Evolutionary conservation across 1,140 invertebrate genomes (phyloP).

Genomic region (Schlechtendalia chinensis): DNA sequence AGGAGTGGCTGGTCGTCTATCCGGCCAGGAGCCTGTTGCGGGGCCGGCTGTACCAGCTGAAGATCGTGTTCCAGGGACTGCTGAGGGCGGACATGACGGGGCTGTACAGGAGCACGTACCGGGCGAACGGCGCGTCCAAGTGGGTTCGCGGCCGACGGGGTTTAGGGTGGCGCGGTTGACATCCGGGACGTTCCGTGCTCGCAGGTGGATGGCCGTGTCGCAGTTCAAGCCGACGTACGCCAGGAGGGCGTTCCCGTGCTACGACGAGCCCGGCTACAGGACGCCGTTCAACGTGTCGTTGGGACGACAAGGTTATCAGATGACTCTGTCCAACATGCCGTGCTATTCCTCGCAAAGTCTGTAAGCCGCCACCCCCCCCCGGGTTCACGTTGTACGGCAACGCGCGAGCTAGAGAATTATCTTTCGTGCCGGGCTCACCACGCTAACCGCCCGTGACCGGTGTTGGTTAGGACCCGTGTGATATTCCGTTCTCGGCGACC

Average conservation of each 20-base stretch:
- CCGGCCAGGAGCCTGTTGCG: background rate
- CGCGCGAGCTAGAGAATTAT: too few species aligned
- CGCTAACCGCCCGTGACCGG: too few species aligned
- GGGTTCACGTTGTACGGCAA: too few species aligned
- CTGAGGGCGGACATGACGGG: constrained; percentile 51
- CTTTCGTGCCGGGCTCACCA: too few species aligned
- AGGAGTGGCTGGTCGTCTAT: background rate
- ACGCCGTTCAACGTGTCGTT: constrained; percentile 58
- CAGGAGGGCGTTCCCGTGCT: constrained; percentile 67
- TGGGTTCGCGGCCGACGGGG: too few species aligned
- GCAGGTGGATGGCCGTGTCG: constrained; percentile 61
- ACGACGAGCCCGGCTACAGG: constrained; percentile 68
- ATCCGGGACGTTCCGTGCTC: too few species aligned
- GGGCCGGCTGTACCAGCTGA: constrained; percentile 30
- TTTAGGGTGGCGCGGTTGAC: too few species aligned
- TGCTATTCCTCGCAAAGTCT: background rate
- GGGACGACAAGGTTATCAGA: constrained; percentile 17
- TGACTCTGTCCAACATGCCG: constrained; percentile 48
- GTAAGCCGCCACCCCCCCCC: too few species aligned
- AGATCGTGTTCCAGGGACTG: constrained; percentile 44
- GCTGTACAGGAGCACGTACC: constrained; percentile 50
- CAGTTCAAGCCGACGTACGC: constrained; percentile 66
- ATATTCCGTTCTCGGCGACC: too few species aligned
- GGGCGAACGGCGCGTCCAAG: constrained; percentile 52
- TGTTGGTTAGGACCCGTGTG: too few species aligned